Conservation (phyloP, 2,888 invertebrate genomes). For the Cephus nigrinus region DNA sequence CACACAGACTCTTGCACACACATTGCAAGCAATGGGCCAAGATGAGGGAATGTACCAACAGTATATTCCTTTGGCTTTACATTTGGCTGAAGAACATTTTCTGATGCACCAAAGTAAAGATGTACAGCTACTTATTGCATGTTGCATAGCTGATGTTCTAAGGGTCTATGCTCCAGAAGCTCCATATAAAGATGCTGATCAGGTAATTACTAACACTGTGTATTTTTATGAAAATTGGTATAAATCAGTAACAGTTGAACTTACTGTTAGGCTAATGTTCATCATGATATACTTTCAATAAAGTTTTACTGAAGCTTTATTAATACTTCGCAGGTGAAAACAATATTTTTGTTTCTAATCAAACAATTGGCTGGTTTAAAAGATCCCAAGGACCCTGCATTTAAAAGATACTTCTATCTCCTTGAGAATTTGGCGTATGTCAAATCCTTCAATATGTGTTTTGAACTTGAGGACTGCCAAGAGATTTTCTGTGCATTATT, state of each 20-base stretch:
- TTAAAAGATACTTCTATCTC: constrained; percentile 97
- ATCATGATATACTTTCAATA: background rate
- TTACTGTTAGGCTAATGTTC: background rate
- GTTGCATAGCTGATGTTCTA: constrained; percentile 97
- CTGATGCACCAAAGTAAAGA: constrained; percentile 90
- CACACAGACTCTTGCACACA: constrained; percentile 86
- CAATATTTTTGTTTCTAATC: constrained; percentile 93
- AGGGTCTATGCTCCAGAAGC: constrained; percentile 98
- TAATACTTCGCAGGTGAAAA: constrained; percentile 68
- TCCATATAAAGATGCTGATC: constrained; percentile 95
- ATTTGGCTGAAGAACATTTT: constrained; percentile 93
- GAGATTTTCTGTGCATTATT: constrained; percentile 96
- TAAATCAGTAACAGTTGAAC: background rate
- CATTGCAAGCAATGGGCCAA: constrained; percentile 95
- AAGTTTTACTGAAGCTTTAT: background rate
- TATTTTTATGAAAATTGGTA: background rate
- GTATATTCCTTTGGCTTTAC: constrained; percentile 91
- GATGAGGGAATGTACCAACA: constrained; percentile 95
- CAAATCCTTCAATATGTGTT: constrained; percentile 98
- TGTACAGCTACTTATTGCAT: constrained; percentile 94
- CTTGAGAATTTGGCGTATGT: constrained; percentile 97
- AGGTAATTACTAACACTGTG: constrained; percentile 76
- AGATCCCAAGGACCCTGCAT: constrained; percentile 97
- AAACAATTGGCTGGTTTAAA: constrained; percentile 92
- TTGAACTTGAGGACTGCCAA: constrained; percentile 96